Percentiles rank a stretch among this genome's conserved stretches.
Conservation (phyloP, 2,797 vertebrate genomes). For the Anolis apletophallus region DNA sequence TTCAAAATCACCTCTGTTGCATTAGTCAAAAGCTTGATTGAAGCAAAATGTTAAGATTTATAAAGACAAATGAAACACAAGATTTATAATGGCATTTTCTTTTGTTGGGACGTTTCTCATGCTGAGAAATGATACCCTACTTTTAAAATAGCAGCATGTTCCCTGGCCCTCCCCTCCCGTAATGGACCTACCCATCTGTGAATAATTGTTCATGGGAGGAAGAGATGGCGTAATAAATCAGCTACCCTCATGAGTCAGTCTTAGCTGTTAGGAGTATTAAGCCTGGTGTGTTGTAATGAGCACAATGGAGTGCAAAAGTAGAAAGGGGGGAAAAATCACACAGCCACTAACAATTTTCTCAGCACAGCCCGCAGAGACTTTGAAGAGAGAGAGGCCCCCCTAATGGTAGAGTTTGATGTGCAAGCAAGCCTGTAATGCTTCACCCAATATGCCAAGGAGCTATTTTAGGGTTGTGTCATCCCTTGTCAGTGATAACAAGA, state of each 20-base stretch:
- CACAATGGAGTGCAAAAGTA: not conserved
- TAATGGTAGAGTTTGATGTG: not conserved
- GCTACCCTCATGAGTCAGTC: not conserved
- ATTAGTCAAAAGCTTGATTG: not conserved
- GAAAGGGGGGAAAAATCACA: not conserved
- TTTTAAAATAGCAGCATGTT: slow-evolving; percentile 36
- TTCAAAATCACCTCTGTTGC: slow-evolving; percentile 20
- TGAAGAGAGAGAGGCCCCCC: slow-evolving; percentile 6
- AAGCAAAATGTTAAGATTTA: slow-evolving; percentile 19
- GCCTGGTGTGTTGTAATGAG: slow-evolving; percentile 10
- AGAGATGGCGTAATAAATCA: not conserved
- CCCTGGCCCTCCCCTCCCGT: not conserved
- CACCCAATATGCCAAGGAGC: not conserved
- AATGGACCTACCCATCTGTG: slow-evolving; percentile 38
- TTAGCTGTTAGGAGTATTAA: slow-evolving; percentile 17
- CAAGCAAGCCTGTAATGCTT: not conserved
- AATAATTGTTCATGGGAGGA: slow-evolving; percentile 23
- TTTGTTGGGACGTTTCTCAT: slow-evolving; percentile 33
- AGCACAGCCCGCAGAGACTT: not conserved
- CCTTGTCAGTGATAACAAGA: slow-evolving; percentile 10
- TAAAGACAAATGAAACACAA: not conserved
- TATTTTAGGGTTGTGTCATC: not conserved
- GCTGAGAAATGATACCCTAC: slow-evolving; percentile 32
- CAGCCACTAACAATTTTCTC: slow-evolving; percentile 16
- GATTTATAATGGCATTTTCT: slow-evolving; percentile 38